A percentile compares a stretch with the other conserved stretches of the same genome.
Evolutionary conservation across 2,888 invertebrate genomes (phyloP).

Genomic region (Dorcus hopei): DNA sequence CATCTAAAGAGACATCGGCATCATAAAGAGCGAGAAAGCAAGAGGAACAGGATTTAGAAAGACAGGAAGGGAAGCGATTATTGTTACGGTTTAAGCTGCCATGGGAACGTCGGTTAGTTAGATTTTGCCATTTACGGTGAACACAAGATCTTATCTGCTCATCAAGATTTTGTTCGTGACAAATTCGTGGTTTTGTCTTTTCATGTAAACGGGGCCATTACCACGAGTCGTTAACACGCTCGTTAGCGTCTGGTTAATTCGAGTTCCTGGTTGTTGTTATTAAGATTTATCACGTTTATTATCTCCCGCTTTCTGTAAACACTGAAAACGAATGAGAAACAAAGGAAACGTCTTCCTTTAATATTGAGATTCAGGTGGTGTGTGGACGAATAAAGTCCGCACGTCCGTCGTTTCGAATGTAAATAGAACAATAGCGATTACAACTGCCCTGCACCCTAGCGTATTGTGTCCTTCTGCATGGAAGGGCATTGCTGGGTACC

Average conservation of each 20-base stretch:
- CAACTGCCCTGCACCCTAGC: constrained; percentile 39
- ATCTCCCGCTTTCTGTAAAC: too few relatives aligned
- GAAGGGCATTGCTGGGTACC: constrained; percentile 33
- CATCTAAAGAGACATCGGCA: too few relatives aligned
- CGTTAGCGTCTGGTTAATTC: background rate
- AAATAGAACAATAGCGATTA: constrained; percentile 43
- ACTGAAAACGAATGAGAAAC: too few relatives aligned
- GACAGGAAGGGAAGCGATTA: constrained; percentile 21
- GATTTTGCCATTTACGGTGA: constrained; percentile 19
- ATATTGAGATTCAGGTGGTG: background rate
- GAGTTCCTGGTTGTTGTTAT: too few relatives aligned
- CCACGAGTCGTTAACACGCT: background rate
- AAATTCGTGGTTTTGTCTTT: constrained; percentile 19
- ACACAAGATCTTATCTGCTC: constrained; percentile 23
- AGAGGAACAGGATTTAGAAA: background rate
- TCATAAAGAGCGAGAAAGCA: background rate
- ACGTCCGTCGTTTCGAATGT: constrained; percentile 43
- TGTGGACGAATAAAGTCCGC: constrained; percentile 11
- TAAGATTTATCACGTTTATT: too few relatives aligned
- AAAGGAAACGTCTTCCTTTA: background rate
- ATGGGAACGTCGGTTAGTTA: constrained; percentile 18
- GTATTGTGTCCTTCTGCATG: constrained; percentile 43
- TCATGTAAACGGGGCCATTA: background rate
- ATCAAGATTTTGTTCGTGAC: constrained; percentile 21
- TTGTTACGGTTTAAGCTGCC: constrained; percentile 29